Conservation (phyloP, 92 coral and sea anemone genomes). For the Epizoanthus ramosus region DNA sequence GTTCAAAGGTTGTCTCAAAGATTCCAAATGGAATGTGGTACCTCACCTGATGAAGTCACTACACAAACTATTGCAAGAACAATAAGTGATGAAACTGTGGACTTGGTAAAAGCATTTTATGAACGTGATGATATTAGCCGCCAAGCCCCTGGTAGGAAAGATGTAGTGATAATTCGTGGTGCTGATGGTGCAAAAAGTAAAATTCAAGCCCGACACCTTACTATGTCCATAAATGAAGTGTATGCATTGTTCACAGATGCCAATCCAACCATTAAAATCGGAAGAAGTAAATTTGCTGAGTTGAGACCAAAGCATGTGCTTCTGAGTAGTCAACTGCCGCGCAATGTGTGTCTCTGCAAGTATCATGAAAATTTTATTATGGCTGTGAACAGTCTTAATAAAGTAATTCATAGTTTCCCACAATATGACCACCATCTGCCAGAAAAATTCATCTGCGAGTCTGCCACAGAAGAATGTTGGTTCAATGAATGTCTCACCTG, state of each 20-base stretch:
- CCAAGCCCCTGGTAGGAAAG: constrained; percentile 55
- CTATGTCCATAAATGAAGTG: constrained; percentile 42
- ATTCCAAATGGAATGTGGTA: constrained; percentile 50
- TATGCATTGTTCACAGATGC: constrained; percentile 49
- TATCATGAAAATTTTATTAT: constrained; percentile 43
- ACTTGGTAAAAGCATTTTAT: constrained; percentile 40
- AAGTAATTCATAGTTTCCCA: constrained; percentile 48
- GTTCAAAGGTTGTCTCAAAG: constrained; percentile 52
- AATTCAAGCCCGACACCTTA: constrained; percentile 47
- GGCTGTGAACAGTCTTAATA: constrained; percentile 56
- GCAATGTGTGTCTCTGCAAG: constrained; percentile 51
- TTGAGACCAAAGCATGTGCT: constrained; percentile 52
- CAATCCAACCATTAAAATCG: constrained; percentile 43
- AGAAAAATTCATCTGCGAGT: constrained; percentile 42
- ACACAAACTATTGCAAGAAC: constrained; percentile 48
- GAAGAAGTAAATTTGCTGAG: constrained; percentile 42
- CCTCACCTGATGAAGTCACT: constrained; percentile 46
- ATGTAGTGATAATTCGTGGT: constrained; percentile 47
- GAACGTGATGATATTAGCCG: constrained; percentile 43
- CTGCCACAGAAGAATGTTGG: constrained; percentile 61
- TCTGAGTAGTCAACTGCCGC: constrained; percentile 53
- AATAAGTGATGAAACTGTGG: constrained; percentile 43
- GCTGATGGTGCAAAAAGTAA: constrained; percentile 49
- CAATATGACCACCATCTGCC: constrained; percentile 59
- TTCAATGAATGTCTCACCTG: constrained; percentile 51